These are phyloP conservation scores for Ginglymostoma cirratum DNA, from an alignment of 2,113 vertebrate species.

Conservation along the genomic window DNA sequence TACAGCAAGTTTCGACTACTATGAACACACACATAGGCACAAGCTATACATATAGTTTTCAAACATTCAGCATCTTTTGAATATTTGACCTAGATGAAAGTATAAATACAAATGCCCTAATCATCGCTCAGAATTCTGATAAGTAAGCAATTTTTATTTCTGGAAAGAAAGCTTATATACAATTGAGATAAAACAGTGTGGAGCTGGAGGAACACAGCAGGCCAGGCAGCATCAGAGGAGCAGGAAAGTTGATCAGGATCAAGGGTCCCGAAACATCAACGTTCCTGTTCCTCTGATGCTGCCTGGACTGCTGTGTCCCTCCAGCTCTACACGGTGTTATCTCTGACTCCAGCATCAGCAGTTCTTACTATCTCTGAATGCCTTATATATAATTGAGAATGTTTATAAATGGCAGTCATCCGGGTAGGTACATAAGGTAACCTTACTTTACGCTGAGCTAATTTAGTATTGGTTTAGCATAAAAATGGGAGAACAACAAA, in stretches of 20 bases:
- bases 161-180: neutral
- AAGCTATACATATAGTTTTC: neutral
- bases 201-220: too few relatives aligned
- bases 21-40: neutral
- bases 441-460: neutral
- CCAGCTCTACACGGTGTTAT: too few relatives aligned
- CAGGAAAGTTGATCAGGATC: too few relatives aligned
- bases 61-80: neutral
- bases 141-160: neutral
- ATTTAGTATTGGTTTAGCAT: neutral
- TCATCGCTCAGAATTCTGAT: neutral
- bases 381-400: neutral
- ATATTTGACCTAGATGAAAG: neutral
- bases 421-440: neutral
- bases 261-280: too few relatives aligned
- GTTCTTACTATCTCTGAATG: too few relatives aligned
- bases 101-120: neutral
- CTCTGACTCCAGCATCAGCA: too few relatives aligned
- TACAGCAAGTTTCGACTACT: neutral
- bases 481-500: neutral
- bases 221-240: too few relatives aligned
- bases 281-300: too few relatives aligned
- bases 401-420: neutral
- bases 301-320: too few relatives aligned
- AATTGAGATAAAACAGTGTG: too few relatives aligned